Conservation (phyloP, 2,797 vertebrate genomes). For the Enteromius viviparus region DNA sequence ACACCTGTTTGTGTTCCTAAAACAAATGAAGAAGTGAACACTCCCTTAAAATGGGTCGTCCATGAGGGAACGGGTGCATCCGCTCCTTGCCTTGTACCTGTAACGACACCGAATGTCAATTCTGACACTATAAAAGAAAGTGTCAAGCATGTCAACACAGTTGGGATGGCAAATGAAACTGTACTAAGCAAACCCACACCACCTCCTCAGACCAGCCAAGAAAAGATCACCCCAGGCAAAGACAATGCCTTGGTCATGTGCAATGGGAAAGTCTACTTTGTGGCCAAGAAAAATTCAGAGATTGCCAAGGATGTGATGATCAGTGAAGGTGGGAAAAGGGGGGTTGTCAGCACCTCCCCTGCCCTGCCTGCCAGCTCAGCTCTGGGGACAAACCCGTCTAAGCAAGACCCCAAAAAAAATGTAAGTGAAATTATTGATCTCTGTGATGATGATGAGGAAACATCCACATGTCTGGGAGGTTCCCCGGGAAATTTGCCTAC, state of each 20-base stretch:
- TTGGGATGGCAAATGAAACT: not conserved
- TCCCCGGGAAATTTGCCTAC: conserved; percentile 17
- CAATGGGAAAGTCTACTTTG: conserved; percentile 73
- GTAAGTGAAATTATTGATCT: conserved; percentile 75
- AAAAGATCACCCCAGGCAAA: conserved; percentile 48
- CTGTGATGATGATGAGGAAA: conserved; percentile 67
- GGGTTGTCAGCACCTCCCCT: conserved; percentile 8
- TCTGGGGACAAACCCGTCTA: conserved; percentile 4
- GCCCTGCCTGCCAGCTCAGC: conserved; percentile 22
- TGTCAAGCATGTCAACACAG: conserved; percentile 58
- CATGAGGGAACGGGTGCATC: conserved; percentile 62
- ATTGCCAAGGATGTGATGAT: conserved; percentile 46
- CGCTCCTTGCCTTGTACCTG: conserved; percentile 47
- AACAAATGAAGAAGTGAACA: conserved; percentile 57
- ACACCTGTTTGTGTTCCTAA: conserved; percentile 56
- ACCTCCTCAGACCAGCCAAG: conserved; percentile 11
- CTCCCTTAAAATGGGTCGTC: conserved; percentile 75
- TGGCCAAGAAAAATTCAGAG: conserved; percentile 65
- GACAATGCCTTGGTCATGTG: conserved; percentile 70
- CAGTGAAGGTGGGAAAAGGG: conserved; percentile 19
- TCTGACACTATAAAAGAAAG: conserved; percentile 56
- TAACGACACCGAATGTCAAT: conserved; percentile 41
- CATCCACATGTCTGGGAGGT: conserved; percentile 37
- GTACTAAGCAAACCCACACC: not conserved
- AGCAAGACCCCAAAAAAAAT: conserved; percentile 17